Evolutionary conservation across 2,113 vertebrate species (phyloP).

Genomic region (Centrocercus urophasianus): DNA sequence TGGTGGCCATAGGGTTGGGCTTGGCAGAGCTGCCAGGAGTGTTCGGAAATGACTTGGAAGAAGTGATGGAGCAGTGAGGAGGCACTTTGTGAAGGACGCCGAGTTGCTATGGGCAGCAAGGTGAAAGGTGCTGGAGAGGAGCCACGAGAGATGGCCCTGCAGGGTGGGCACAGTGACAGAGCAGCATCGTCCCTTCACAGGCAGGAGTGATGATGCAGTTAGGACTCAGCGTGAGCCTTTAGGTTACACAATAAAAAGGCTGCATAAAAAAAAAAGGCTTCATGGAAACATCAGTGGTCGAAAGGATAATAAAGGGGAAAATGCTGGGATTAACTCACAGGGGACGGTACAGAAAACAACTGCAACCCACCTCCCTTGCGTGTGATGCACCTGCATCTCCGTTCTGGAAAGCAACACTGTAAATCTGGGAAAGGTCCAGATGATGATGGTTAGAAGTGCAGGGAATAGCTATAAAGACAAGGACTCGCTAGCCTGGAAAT

Average conservation of each 20-base stretch:
- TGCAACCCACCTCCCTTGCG: background rate
- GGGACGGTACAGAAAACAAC: background rate
- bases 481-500: background rate
- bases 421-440: background rate
- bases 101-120: background rate
- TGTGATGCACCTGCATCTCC: background rate
- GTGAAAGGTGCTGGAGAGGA: background rate
- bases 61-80: background rate
- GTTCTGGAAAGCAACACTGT: background rate
- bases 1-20: background rate
- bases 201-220: background rate
- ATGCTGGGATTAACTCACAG: background rate
- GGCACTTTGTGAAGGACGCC: background rate
- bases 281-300: background rate
- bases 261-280: background rate
- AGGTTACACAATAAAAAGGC: background rate
- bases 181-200: background rate
- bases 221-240: background rate
- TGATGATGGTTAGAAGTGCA: background rate
- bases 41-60: background rate
- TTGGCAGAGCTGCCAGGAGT: background rate
- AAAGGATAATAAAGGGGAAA: background rate
- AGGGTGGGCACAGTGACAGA: rapidly evolving
- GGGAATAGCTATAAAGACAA: background rate
- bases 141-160: background rate